These are phyloP conservation scores for Glyphotaelius pellucidus DNA, from an alignment of 2,888 invertebrate genomes.

Conservation along the genomic window DNA sequence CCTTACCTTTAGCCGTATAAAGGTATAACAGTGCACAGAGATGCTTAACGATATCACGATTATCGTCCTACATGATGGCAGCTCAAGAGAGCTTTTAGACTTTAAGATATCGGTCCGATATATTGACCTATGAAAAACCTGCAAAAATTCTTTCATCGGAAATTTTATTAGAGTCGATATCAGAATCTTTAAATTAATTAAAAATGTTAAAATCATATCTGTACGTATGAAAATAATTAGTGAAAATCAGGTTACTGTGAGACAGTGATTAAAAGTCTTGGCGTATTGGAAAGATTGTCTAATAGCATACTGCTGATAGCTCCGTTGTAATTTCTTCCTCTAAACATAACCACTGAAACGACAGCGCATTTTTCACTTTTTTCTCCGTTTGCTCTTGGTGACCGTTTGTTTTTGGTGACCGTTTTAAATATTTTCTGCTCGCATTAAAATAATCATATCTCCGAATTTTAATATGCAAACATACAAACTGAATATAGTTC, in stretches of 20 bases:
- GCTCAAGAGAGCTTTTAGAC: slow-evolving; percentile 9
- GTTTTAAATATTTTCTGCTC: no score
- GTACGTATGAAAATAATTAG: not conserved
- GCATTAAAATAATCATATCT: no score
- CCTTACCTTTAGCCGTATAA: slow-evolving; percentile 17
- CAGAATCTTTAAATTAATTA: not conserved
- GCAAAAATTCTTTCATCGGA: not conserved
- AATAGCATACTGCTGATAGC: not conserved
- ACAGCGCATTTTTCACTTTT: no score
- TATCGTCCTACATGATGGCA: slow-evolving; percentile 24
- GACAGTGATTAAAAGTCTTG: not conserved
- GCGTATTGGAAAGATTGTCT: not conserved
- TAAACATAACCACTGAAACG: no score
- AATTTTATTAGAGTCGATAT: not conserved
- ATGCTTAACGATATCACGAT: slow-evolving; percentile 49
- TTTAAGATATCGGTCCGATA: not conserved
- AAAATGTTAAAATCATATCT: not conserved
- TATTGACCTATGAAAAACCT: not conserved
- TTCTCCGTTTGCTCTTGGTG: no score
- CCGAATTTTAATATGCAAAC: no score
- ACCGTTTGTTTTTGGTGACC: no score
- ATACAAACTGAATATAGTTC: no score
- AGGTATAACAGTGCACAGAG: slow-evolving; percentile 26
- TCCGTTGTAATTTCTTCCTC: no score
- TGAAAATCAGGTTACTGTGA: not conserved